Evolutionary conservation across 1,140 invertebrate genomes (phyloP), one percentile per base, ranked within the genome.

Genomic region (Andrena cerasifolii): DNA sequence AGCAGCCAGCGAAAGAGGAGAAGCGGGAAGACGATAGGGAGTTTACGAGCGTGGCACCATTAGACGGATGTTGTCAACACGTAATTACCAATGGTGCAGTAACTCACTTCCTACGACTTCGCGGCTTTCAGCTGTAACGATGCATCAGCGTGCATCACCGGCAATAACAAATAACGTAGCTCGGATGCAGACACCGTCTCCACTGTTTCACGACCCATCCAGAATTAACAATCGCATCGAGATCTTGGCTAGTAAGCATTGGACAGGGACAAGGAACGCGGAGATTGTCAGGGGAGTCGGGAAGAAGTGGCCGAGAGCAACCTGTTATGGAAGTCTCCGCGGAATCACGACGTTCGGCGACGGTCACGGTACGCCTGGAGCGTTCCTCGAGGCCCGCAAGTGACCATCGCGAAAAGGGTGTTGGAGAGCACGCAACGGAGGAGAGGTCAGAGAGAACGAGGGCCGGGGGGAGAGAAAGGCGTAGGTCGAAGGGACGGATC

Each of bases 401-500:
- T 87, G 87, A 89, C 84, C 83, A 85, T 84, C 73, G 81, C 74
- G 78, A 81, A 85, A 80, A 85, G 84, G 68, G 70, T 82, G 76
- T 72, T 82, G 62, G 74, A 85, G 82, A 82, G 81, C 68, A 85
- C 81, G 76, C 68, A 74, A 75, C 36, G 75, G 31, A 74, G 63
- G 18, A 66, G 65, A 79, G 53, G 66, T 77, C 81, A 82, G 82
- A 79, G 78, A 58, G 78, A 58, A 63, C 36, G 74, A 82, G 81
- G 36, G 66, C 80, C 81, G 77, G 65, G 79, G 68, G 68, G 72
- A 21, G 70, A 82, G 80, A 76, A 83, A 73, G 61, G 78, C 75
- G 83, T 40, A 89, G 82, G 86, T 85, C 83, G 90, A 90, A 92
- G 88, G 90, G 88, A 90, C 56, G 75, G 89, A 90, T 90, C 80